A percentile compares a stretch with the other conserved stretches of the same genome.
Evolutionary conservation across 1,140 invertebrate genomes (phyloP).

Genomic region (Drosophila sulfurigaster): DNA sequence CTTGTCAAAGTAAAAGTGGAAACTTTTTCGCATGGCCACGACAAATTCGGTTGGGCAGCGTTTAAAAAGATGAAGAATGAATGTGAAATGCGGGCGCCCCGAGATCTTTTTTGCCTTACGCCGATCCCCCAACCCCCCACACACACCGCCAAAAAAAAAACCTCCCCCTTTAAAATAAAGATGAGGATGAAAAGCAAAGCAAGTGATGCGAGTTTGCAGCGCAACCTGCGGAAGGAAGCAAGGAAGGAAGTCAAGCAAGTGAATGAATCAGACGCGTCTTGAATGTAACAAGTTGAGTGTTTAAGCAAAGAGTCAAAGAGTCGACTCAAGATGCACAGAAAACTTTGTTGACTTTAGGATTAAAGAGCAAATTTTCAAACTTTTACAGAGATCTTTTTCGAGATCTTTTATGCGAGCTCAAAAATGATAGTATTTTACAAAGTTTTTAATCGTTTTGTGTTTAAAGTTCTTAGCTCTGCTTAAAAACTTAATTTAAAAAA

Average conservation of each 20-base stretch:
- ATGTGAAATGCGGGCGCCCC: conserved; percentile 15
- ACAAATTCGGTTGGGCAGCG: conserved; percentile 9
- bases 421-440: no score
- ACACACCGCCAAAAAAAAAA: neutral
- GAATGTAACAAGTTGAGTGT: conserved; percentile 22
- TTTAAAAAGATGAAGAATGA: conserved; percentile 29
- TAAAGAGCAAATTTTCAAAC: neutral
- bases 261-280: conserved; percentile 14
- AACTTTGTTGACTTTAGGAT: neutral
- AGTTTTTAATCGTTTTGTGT: no score
- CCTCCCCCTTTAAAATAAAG: neutral
- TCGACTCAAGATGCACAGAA: neutral
- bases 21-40: conserved; percentile 19
- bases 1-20: conserved; percentile 12
- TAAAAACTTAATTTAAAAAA: no score
- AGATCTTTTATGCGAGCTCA: no score
- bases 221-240: neutral
- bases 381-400: neutral
- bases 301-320: conserved; percentile 5
- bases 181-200: neutral
- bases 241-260: neutral
- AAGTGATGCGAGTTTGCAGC: conserved; percentile 1
- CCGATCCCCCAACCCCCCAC: neutral
- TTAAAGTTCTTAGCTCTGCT: no score
- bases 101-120: neutral